Evolutionary conservation across 2,888 invertebrate genomes (phyloP), one percentile per base, ranked within the genome.

Genomic region (Venusia cambrica): DNA sequence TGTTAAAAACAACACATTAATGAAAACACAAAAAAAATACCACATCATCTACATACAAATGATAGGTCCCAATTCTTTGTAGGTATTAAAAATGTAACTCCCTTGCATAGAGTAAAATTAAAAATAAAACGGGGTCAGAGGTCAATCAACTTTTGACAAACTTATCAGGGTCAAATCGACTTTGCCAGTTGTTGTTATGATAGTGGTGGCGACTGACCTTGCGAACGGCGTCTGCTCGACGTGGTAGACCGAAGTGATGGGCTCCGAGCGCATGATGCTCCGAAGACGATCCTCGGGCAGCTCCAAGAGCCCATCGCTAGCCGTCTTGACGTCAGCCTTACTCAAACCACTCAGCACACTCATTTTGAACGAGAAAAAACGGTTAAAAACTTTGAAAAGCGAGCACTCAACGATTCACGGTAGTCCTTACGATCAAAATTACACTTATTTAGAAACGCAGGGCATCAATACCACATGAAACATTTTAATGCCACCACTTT

Each of bases 161-260:
- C 25, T 33, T 47, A 49, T 45, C 44, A 51, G 37, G 45, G 43
- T 41, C 44, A 44, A n/a, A 38, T 42, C 34, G 25, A 44, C 33
- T 40, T 50, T 51, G 51, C 48, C 48, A 46, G 52, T 38, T 34
- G 38, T 20, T 41, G 35, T 35, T 29, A 8, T 10, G 17, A 10
- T n/a, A 14, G 10, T 21, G 12, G 18, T 13, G 39, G 41, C 26
- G 21, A 66, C 88, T 87, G 88, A 94, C 94, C 94, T 94, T 89
- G 94, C 94, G 88, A 94, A 94, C 67, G 94, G 94, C 65, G 93
- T 93, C 83, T 93, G 92, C 79, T 94, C 94, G 62, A 94, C 93
- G 77, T 93, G 91, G 79, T 94, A 94, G 52, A 92, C 90, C 60
- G 92, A 91, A 58, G 92, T 90, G 78, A 94, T 93, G 59, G 93